Percentiles rank a stretch among this genome's conserved stretches.
Conservation (phyloP, 2,888 invertebrate genomes). For the Neoitamus cyanurus region DNA sequence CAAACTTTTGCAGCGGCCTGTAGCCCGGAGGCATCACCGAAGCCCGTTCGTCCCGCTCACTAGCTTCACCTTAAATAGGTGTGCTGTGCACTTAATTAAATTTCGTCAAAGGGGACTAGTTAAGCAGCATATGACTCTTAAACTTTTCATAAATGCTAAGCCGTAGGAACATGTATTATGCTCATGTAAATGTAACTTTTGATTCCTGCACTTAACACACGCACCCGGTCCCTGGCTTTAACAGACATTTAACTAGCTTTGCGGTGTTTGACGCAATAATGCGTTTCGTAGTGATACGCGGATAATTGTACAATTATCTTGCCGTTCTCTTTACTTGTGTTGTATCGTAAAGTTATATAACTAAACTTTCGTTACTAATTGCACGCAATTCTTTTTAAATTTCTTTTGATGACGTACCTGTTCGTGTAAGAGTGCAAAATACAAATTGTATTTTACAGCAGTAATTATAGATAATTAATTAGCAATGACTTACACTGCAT, state of each 20-base stretch:
- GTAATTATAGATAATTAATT: not conserved
- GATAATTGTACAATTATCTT: not conserved
- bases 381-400: not conserved
- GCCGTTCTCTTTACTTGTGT: not conserved
- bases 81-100: slow-evolving; percentile 32
- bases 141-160: slow-evolving; percentile 2
- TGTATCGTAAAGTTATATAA: not conserved
- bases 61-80: slow-evolving; percentile 11
- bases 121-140: slow-evolving; percentile 24
- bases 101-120: slow-evolving; percentile 16
- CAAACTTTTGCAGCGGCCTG: slow-evolving; percentile 3
- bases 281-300: not conserved
- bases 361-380: not conserved
- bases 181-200: not conserved
- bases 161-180: not conserved
- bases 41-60: not conserved
- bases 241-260: not conserved
- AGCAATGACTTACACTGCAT: too few relatives aligned
- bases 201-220: not conserved
- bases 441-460: not conserved
- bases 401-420: not conserved
- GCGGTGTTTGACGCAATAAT: not conserved
- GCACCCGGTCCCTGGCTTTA: not conserved
- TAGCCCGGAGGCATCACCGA: not conserved
- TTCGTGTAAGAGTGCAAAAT: not conserved